These are phyloP conservation scores for Apostichopus leukothele DNA, from an alignment of 53 echinoderm and acorn worm genomes.

Conservation along the genomic window DNA sequence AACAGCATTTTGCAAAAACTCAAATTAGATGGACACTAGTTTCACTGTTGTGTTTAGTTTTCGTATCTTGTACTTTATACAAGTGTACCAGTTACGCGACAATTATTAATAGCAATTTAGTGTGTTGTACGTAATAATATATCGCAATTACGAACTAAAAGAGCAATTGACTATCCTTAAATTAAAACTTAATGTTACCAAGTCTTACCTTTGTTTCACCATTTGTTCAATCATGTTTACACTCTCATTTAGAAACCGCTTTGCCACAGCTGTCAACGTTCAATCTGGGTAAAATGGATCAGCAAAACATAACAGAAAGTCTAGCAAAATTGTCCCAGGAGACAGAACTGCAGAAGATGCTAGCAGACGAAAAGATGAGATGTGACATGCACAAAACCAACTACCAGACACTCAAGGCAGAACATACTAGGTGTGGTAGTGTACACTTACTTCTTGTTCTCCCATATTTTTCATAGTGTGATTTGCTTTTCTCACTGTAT, in stretches of 20 bases:
- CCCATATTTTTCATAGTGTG: too few species aligned
- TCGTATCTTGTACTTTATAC: not conserved
- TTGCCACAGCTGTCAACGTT: not conserved
- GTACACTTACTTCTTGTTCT: too few species aligned
- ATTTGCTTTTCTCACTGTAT: too few species aligned
- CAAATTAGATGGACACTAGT: too few species aligned
- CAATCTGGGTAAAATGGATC: slow-evolving; percentile 27
- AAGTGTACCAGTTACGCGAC: not conserved
- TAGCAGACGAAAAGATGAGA: slow-evolving; percentile 95
- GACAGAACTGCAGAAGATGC: slow-evolving; percentile 97
- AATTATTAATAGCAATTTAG: not conserved
- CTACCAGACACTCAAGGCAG: slow-evolving; percentile 97
- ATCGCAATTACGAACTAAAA: too few species aligned
- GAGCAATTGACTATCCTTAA: too few species aligned
- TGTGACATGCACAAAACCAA: slow-evolving; percentile 98
- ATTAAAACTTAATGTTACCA: too few species aligned
- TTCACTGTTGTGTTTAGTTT: too few species aligned
- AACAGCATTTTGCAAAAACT: too few species aligned
- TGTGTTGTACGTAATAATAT: too few species aligned
- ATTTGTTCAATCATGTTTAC: too few species aligned
- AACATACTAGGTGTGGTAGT: slow-evolving; percentile 81
- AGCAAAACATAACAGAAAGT: slow-evolving; percentile 26
- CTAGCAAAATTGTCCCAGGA: slow-evolving; percentile 85
- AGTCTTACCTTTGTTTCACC: too few species aligned
- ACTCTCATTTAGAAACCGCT: not conserved